A percentile compares a stretch with the other conserved stretches of the same genome.
Conservation (phyloP, 1,140 invertebrate genomes). For the Leptopilina boulardi region DNA sequence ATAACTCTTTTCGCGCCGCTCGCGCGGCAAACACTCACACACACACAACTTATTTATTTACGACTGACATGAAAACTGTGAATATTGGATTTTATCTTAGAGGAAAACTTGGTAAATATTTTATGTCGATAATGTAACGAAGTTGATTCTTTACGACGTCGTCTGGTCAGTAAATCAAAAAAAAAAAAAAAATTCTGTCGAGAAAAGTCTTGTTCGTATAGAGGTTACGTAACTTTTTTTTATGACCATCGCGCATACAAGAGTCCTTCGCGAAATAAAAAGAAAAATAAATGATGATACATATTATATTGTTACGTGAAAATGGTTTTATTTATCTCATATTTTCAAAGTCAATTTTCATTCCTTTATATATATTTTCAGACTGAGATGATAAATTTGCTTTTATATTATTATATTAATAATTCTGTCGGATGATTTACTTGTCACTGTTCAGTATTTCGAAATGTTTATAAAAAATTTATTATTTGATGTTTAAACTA, state of each 20-base stretch:
- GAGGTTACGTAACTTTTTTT: conserved; percentile 27
- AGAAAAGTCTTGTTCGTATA: conserved; percentile 17
- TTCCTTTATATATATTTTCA: too few relatives aligned
- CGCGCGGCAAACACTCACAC: too few relatives aligned
- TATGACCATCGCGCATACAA: neutral
- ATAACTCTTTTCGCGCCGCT: neutral
- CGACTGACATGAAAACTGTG: conserved; percentile 20
- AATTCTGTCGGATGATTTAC: too few relatives aligned
- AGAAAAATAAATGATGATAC: too few relatives aligned
- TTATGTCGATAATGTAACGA: conserved; percentile 26
- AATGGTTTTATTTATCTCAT: neutral
- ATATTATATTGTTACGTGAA: neutral
- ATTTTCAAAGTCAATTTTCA: too few relatives aligned
- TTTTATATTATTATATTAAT: too few relatives aligned
- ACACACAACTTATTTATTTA: conserved; percentile 31
- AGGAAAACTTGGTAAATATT: conserved; percentile 29
- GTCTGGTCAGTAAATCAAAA: conserved; percentile 27
- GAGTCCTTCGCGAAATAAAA: neutral
- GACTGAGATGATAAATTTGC: too few relatives aligned
- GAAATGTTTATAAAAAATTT: too few relatives aligned
- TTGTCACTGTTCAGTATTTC: too few relatives aligned
- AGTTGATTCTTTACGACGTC: conserved; percentile 27
- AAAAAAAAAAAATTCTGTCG: neutral
- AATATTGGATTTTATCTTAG: conserved; percentile 28
- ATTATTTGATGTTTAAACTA: too few relatives aligned